Evolutionary conservation across 2,797 vertebrate genomes (phyloP).

Genomic region (Pampus argenteus): DNA sequence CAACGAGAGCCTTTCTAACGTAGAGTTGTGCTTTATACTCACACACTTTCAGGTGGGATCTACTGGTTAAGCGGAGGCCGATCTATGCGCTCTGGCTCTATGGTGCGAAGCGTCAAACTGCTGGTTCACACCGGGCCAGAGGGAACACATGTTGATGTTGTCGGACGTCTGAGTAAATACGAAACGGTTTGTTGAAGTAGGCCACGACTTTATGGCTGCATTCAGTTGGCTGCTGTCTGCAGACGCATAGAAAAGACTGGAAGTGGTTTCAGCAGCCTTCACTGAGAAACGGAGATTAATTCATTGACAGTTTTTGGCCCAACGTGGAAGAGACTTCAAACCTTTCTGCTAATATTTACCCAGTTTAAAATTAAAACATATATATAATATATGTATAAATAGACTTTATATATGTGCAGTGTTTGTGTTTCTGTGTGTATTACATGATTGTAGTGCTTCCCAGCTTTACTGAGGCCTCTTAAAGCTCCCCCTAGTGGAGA

Average conservation of each 20-base stretch:
- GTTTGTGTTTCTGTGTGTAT: not conserved
- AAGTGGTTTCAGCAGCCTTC: not conserved
- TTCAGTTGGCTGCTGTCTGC: conserved; percentile 26
- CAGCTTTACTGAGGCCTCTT: conserved; percentile 1
- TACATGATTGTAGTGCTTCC: not conserved
- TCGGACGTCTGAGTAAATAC: conserved; percentile 76
- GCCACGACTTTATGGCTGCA: conserved; percentile 15
- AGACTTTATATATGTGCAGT: not conserved
- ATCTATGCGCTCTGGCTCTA: conserved; percentile 33
- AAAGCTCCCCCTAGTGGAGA: conserved; percentile 66
- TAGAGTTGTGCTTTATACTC: not conserved
- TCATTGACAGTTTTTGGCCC: not conserved
- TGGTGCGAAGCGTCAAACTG: not conserved
- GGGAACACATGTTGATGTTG: conserved; percentile 58
- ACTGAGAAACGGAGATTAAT: not conserved
- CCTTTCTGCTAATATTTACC: not conserved
- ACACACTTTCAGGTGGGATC: not conserved
- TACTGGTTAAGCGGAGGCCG: not conserved
- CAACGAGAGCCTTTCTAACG: no score
- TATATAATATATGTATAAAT: not conserved
- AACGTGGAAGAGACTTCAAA: not conserved
- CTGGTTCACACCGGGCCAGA: conserved; percentile 45
- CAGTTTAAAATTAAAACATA: not conserved
- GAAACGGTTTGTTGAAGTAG: conserved; percentile 33
- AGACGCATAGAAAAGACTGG: conserved; percentile 33